Evolutionary conservation across 2,113 vertebrate genomes (phyloP), one percentile per base, ranked within the genome.

Genomic region (Narcine bancroftii): DNA sequence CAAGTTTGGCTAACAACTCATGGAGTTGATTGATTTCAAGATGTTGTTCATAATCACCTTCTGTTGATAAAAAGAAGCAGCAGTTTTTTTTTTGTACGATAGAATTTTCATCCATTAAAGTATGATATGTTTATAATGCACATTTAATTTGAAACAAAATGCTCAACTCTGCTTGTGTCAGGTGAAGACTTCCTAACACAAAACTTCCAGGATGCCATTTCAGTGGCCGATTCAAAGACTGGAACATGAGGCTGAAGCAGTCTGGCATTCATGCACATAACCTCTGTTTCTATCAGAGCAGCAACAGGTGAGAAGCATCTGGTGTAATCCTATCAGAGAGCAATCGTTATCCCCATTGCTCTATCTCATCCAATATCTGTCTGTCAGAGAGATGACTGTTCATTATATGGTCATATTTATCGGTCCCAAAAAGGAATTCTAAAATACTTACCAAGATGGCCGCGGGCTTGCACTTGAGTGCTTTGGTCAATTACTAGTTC

Each of bases 371-470:
- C 93, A 94, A 93, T 93, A 94, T 93, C 92, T 94, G 94, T 94
- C 95, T 95, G 93, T 92, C 93, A 93, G 94, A 93, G 94, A 95
- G 94, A 93, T 3, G 53, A 92, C 93, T 4, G 76, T 94, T 93
- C 93, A 0, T 93, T 81, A 45, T 93, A 3, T 89, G 93, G 94
- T 95, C 93, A 93, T 95, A 93, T 3, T 0, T 92, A 93, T 93
- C 92, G 93, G 93, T 93, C 94, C 94, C 94, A 95, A 93, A 93
- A 76, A 93, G 93, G 93, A 94, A 94, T 95, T 95, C 95, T 93
- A 94, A 95, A 95, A 95, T 95, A 94, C 92, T 95, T 93, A 95
- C 93, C 94, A 96, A 95, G 94, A 95, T 96, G 96, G 95, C 94
- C 94, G 94, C 94, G 94, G 95, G 94, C 95, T 96, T 95, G 94